Evolutionary conservation across 2,797 vertebrate species (phyloP).

Genomic region (Falco rusticolus): DNA sequence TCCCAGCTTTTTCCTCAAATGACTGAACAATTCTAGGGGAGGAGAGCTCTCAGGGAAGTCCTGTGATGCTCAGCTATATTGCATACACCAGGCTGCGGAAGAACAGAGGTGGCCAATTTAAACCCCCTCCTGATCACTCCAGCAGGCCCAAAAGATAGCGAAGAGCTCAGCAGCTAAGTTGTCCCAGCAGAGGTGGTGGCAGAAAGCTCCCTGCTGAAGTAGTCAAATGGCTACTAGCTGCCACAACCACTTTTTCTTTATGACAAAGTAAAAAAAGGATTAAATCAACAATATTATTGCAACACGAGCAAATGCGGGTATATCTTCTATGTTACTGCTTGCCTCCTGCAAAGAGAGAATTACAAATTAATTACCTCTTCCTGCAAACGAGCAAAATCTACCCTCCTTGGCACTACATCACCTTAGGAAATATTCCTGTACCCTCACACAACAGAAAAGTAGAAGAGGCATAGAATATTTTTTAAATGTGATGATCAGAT

Average conservation of each 20-base stretch:
- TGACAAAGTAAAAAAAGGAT: background rate
- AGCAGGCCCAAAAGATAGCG: background rate
- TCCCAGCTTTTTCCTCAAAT: background rate
- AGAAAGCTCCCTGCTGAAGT: background rate
- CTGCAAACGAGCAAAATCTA: background rate
- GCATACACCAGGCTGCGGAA: background rate
- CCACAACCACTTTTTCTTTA: background rate
- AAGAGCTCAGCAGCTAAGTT: background rate
- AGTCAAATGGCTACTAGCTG: background rate
- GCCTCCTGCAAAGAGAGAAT: background rate
- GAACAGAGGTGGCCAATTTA: background rate
- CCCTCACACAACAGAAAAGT: background rate
- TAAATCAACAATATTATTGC: background rate
- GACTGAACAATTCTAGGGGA: background rate
- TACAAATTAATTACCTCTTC: background rate
- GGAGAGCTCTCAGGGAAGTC: background rate
- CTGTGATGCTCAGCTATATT: background rate
- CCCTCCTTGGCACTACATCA: background rate
- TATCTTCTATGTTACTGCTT: background rate
- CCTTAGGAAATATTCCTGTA: background rate
- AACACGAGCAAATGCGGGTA: background rate
- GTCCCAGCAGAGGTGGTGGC: background rate
- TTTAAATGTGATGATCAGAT: background rate
- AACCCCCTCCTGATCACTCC: background rate
- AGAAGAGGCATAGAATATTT: background rate